A percentile compares a stretch with the other conserved stretches of the same genome.
Conservation (phyloP, 1,140 invertebrate genomes). For the Drosophila ironensis region DNA sequence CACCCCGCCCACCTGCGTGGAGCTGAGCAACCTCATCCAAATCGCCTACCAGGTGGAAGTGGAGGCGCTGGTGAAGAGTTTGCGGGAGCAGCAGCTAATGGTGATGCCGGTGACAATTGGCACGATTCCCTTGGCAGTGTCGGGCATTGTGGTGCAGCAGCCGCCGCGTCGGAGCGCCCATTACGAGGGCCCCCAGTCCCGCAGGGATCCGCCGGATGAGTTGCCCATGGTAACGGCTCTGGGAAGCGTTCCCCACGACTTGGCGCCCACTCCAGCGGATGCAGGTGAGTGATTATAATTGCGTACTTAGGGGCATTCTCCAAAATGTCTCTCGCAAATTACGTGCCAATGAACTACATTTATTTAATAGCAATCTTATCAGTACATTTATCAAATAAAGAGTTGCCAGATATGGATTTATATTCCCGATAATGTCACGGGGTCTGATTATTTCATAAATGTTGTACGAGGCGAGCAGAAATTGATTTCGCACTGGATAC, state of each 20-base stretch:
- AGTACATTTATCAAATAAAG: background rate
- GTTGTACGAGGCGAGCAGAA: too few relatives aligned
- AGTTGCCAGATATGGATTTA: background rate
- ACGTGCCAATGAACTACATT: conserved; percentile 1
- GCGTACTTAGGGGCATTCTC: too few relatives aligned
- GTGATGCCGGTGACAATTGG: conserved; percentile 84
- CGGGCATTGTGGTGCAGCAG: conserved; percentile 61
- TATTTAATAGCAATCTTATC: conserved; percentile 20
- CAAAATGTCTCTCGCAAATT: background rate
- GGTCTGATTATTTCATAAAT: too few relatives aligned
- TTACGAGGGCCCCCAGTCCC: conserved; percentile 32
- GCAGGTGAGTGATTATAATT: conserved; percentile 37
- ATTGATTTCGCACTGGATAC: too few relatives aligned
- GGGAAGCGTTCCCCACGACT: conserved; percentile 18
- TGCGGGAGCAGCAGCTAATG: conserved; percentile 82
- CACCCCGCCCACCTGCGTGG: conserved; percentile 86
- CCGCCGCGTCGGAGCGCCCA: conserved; percentile 57
- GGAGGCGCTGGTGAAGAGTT: conserved; percentile 70
- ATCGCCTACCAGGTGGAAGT: conserved; percentile 87
- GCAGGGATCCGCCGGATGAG: conserved; percentile 28
- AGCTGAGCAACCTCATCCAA: conserved; percentile 86
- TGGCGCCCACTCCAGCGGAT: conserved; percentile 29
- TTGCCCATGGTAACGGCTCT: conserved; percentile 52
- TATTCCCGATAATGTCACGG: too few relatives aligned
- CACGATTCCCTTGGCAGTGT: conserved; percentile 82